Base-by-base conservation (phyloP, 2,113 vertebrate genomes). In the Rhynchopsitta pachyrhyncha region DNA sequence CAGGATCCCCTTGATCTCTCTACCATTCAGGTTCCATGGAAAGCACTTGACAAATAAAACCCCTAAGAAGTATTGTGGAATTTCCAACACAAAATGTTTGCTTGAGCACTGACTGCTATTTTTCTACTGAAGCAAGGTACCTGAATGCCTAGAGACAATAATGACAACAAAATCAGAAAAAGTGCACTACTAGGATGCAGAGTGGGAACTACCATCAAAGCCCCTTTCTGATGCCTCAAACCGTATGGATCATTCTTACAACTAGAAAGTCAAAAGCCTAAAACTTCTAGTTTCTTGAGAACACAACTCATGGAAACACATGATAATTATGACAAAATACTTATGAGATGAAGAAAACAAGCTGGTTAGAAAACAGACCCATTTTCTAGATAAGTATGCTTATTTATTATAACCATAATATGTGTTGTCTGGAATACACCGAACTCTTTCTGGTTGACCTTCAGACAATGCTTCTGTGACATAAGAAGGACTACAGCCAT, bases 1-100 rank as follows among this genome's bases (percentile, higher is more conserved):
- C 53, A 96, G 80, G 33, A 88, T 86, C 33, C 53, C 85, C 92
- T 93, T 88, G 91, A 92, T 96, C 83, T 86, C 76, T 86, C 46
- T 86, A 42, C 50, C 62, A 83, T 86, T 90, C 68, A 75, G 18
- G 17, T 77, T 42, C 82, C 60, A 37, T 22, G 16, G 75, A 94
- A 94, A 93, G 46, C 35, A 52, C 49, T 90, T 4, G 1, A 73
- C 27, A 42, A 77, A n/a, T 55, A 81, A 88, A 95, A 68, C 11
- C 24, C 17, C 39, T 85, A 62, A 39, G 23, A 44, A 63, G 35
- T 42, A 46, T 2, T 49, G n/a, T 33, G 57, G 35, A 86, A 86
- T 88, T 96, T 64, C 50, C 27, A 92, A 71, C 1, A 62, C 6
- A 41, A 81, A 93, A 84, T 27, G 10, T 47, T 90, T 83, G 17